Evolutionary conservation across 2,113 vertebrate genomes (phyloP).

Genomic region (Serilophus lunatus): DNA sequence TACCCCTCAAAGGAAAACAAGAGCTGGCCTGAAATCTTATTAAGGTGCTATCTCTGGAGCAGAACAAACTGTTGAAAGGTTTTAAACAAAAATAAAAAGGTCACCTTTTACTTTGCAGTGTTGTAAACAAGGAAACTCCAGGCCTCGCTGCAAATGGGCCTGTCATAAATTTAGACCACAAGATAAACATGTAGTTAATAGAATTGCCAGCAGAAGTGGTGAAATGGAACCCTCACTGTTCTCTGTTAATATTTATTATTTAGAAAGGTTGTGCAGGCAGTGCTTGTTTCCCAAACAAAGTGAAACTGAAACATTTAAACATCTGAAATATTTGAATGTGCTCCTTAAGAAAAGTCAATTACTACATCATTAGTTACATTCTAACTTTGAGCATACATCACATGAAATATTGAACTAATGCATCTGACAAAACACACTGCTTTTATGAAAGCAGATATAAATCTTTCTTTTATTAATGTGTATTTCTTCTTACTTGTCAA

Average conservation of each 20-base stretch:
- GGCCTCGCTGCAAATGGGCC: constrained; percentile 63
- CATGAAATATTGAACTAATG: constrained; percentile 2
- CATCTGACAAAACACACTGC: background rate
- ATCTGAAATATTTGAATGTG: background rate
- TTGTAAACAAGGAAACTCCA: constrained; percentile 63
- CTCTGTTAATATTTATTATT: constrained; percentile 30
- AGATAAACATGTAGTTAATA: constrained; percentile 56
- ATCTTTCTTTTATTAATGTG: constrained; percentile 16
- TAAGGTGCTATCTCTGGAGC: constrained; percentile 55
- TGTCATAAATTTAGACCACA: constrained; percentile 63
- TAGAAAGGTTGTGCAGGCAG: constrained; percentile 9
- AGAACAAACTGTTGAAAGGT: constrained; percentile 72
- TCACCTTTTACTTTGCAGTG: constrained; percentile 66
- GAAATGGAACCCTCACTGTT: constrained; percentile 10
- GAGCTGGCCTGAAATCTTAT: constrained; percentile 35
- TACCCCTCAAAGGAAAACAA: constrained; percentile 23
- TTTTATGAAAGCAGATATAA: constrained; percentile 34
- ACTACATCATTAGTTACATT: constrained; percentile 13
- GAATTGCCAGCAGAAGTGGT: constrained; percentile 48
- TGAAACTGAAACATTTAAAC: background rate
- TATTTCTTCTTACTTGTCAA: constrained; percentile 26
- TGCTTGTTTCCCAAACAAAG: constrained; percentile 30
- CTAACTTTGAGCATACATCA: constrained; percentile 18
- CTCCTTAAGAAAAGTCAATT: background rate
- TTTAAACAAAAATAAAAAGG: constrained; percentile 65